These are phyloP conservation scores for Eurytoma adleriae DNA, from an alignment of 2,888 invertebrate genomes.

Conservation along the genomic window DNA sequence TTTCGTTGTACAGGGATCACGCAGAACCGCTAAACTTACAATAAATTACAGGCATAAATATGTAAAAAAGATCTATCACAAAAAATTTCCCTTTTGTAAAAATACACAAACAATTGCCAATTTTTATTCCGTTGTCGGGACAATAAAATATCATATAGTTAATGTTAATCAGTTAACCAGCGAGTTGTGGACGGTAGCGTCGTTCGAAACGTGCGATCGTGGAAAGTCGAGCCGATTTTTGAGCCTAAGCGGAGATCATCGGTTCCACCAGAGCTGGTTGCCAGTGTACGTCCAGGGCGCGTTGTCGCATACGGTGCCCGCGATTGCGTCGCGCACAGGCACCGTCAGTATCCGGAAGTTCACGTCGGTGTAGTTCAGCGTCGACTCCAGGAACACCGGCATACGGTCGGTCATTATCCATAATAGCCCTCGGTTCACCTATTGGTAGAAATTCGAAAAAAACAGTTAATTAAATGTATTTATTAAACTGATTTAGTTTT, in stretches of 20 bases:
- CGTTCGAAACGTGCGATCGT: neutral
- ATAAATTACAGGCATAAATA: too few species aligned
- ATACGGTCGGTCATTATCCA: slow-evolving; percentile 91
- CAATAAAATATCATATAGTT: too few species aligned
- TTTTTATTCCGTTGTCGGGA: too few species aligned
- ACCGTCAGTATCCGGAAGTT: slow-evolving; percentile 88
- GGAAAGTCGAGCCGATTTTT: neutral
- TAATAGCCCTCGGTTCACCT: slow-evolving; percentile 81
- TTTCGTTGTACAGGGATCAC: too few species aligned
- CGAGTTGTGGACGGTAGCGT: too few species aligned
- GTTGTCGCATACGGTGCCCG: slow-evolving; percentile 85
- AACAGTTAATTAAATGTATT: neutral
- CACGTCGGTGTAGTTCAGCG: slow-evolving; percentile 84
- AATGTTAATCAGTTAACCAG: too few species aligned
- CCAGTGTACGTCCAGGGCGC: slow-evolving; percentile 65
- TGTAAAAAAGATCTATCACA: too few species aligned
- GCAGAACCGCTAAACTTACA: too few species aligned
- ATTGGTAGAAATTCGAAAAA: slow-evolving; percentile 61
- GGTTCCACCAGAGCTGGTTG: slow-evolving; percentile 69
- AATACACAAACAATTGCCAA: too few species aligned
- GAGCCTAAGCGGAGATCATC: slow-evolving; percentile 57
- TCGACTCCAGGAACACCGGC: slow-evolving; percentile 85
- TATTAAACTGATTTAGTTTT: neutral
- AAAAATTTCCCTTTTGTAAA: too few species aligned
- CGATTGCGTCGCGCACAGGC: slow-evolving; percentile 81